Evolutionary conservation across 2,113 vertebrate species (phyloP).

Genomic region (Silurus meridionalis): DNA sequence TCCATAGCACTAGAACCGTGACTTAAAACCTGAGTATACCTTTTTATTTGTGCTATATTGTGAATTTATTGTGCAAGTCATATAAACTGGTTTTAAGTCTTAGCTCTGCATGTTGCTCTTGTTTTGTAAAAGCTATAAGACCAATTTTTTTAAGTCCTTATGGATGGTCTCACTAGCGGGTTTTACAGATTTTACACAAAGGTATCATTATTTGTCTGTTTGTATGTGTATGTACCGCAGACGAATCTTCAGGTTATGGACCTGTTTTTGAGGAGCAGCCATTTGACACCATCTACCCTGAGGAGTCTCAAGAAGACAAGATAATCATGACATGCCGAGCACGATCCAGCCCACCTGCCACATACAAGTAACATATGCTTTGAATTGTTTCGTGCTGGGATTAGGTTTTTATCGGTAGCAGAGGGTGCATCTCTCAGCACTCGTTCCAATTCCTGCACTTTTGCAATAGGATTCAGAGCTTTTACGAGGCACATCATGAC

Average conservation of each 20-base stretch:
- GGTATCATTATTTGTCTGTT: neutral
- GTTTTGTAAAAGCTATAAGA: too few species aligned
- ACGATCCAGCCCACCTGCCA: conserved; percentile 83
- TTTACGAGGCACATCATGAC: neutral
- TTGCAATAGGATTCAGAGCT: neutral
- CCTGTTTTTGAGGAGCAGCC: conserved; percentile 97
- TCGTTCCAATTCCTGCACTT: neutral
- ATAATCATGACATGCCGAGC: conserved; percentile 90
- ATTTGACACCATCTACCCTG: conserved; percentile 91
- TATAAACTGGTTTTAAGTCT: too few species aligned
- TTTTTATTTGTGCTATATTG: too few species aligned
- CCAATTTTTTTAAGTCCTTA: too few species aligned
- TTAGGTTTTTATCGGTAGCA: neutral
- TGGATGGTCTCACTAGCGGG: too few species aligned
- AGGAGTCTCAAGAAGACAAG: conserved; percentile 91
- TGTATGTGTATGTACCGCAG: conserved; percentile 62
- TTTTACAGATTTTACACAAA: neutral
- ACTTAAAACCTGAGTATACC: too few species aligned
- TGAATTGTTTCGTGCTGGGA: conserved; percentile 24
- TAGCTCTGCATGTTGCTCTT: too few species aligned
- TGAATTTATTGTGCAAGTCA: too few species aligned
- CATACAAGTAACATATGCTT: conserved; percentile 86
- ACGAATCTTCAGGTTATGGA: conserved; percentile 86
- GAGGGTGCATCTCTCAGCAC: neutral
- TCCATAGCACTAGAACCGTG: too few species aligned